Conservation (phyloP, 2,888 invertebrate species). For the Melolontha melolontha region DNA sequence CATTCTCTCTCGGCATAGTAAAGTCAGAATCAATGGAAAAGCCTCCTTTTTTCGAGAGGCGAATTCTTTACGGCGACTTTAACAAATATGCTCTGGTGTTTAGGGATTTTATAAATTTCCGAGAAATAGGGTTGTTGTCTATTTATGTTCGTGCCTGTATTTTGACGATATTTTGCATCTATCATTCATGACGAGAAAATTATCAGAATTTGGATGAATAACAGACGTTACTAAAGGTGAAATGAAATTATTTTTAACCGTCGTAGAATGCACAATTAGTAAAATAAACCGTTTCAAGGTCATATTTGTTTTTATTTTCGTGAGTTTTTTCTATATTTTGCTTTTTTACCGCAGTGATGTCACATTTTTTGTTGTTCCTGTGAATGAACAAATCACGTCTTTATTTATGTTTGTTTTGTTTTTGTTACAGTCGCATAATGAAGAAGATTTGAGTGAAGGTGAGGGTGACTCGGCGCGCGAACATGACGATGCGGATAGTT, state of each 20-base stretch:
- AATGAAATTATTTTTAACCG: no score
- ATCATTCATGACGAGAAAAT: no score
- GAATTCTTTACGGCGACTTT: not conserved
- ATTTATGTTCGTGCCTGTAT: no score
- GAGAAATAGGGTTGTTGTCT: constrained; percentile 1
- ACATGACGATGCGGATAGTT: constrained; percentile 68
- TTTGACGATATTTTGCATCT: constrained; percentile 9
- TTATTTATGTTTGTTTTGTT: constrained; percentile 42
- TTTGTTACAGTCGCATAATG: constrained; percentile 69
- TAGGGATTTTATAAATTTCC: constrained; percentile 12
- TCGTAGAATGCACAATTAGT: no score
- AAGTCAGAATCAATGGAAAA: constrained; percentile 23
- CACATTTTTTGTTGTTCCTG: constrained; percentile 2
- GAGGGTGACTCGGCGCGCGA: constrained; percentile 67
- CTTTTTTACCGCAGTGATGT: no score
- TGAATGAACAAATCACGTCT: constrained; percentile 11
- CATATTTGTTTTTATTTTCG: no score
- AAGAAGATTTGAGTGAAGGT: constrained; percentile 70
- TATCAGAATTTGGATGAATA: constrained; percentile 15
- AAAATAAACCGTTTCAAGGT: no score
- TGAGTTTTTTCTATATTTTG: no score
- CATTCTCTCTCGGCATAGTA: constrained; percentile 17
- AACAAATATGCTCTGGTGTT: not conserved
- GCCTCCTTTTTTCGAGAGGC: constrained; percentile 1
- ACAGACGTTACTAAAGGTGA: not conserved